These are phyloP conservation scores for Zaprionus camerounensis DNA, from an alignment of 1,140 invertebrate genomes.

Conservation along the genomic window DNA sequence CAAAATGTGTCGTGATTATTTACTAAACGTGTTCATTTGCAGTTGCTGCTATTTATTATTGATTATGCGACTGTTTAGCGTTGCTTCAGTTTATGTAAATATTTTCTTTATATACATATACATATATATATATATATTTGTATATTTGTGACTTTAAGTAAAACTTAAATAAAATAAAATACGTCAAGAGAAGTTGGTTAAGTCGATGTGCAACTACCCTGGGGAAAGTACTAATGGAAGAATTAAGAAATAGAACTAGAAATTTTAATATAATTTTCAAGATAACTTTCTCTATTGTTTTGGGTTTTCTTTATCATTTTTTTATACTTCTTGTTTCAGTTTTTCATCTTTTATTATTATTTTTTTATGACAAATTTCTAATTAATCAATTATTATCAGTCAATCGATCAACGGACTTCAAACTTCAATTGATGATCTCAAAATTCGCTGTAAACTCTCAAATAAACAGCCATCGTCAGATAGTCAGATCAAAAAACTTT, in stretches of 20 bases:
- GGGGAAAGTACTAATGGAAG: not conserved
- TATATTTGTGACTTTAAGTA: not conserved
- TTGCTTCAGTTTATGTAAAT: constrained; percentile 68
- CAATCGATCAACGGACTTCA: no score
- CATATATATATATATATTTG: constrained; percentile 10
- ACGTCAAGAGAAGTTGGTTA: not conserved
- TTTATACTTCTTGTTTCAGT: not conserved
- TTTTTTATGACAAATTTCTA: not conserved
- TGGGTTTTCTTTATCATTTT: not conserved
- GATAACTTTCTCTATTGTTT: no score
- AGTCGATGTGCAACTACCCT: constrained; percentile 6
- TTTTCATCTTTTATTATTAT: not conserved
- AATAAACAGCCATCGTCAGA: not conserved
- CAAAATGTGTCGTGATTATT: constrained; percentile 63
- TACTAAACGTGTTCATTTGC: constrained; percentile 81
- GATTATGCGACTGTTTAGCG: constrained; percentile 80
- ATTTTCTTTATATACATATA: constrained; percentile 46
- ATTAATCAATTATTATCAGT: not conserved
- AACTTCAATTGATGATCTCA: no score
- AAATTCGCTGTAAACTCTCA: not conserved
- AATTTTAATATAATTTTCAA: no score
- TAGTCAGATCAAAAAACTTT: not conserved
- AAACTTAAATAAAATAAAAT: constrained; percentile 12
- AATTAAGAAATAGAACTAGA: not conserved
- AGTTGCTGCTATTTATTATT: constrained; percentile 79